These are phyloP conservation scores for Perognathus longimembris DNA, from an alignment of 2,113 vertebrate genomes.

Conservation along the genomic window DNA sequence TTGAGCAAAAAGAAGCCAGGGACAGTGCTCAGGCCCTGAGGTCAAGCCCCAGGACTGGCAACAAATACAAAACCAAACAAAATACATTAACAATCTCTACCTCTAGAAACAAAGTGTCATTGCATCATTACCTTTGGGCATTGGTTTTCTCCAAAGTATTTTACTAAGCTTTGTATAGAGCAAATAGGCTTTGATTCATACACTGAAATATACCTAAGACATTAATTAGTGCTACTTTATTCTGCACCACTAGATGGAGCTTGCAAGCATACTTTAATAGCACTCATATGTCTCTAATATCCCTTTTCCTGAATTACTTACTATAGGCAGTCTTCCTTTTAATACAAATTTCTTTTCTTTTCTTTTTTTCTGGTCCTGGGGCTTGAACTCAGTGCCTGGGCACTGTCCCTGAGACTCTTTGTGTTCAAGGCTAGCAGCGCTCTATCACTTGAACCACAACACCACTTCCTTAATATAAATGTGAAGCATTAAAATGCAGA, in stretches of 20 bases:
- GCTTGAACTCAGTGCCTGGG: no score
- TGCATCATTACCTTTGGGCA: background rate
- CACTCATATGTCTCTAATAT: background rate
- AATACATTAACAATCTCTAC: no score
- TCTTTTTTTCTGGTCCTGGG: no score
- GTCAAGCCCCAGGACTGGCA: no score
- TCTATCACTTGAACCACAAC: no score
- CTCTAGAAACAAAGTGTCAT: background rate
- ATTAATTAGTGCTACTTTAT: background rate
- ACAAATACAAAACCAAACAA: no score
- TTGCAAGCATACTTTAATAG: background rate
- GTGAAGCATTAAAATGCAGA: no score
- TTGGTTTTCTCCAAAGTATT: background rate
- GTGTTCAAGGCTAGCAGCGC: no score
- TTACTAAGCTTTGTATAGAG: constrained; percentile 8
- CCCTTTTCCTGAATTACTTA: background rate
- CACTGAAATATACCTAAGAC: background rate
- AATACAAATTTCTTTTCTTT: background rate
- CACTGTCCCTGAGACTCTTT: no score
- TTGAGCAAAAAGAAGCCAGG: no score
- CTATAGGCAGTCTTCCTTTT: background rate
- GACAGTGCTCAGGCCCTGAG: no score
- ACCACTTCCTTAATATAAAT: no score
- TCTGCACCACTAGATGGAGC: constrained; percentile 80
- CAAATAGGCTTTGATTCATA: background rate